Evolutionary conservation across 2,113 vertebrate species (phyloP).

Genomic region (Bombycilla garrulus): DNA sequence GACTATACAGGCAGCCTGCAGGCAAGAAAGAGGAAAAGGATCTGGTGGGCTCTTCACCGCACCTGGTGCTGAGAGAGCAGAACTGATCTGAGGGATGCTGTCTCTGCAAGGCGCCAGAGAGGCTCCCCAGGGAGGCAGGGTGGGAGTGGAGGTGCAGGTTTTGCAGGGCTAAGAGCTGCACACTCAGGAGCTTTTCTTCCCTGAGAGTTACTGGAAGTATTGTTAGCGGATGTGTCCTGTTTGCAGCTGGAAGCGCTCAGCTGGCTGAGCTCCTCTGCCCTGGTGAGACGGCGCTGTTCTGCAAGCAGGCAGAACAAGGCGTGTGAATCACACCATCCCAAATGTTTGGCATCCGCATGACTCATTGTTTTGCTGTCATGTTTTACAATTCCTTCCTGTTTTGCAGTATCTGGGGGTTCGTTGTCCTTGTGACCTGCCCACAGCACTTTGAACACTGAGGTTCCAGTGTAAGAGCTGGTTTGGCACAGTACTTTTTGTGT

Average conservation of each 20-base stretch:
- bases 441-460: background rate
- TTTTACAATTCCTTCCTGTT: slow-evolving; percentile 62
- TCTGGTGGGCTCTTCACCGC: background rate
- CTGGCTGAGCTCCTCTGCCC: background rate
- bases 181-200: background rate
- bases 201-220: background rate
- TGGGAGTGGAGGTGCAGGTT: accelerated
- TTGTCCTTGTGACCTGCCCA: slow-evolving; percentile 1
- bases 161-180: background rate
- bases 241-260: background rate
- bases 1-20: background rate
- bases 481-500: background rate
- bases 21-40: background rate
- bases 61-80: background rate
- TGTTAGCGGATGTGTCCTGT: background rate
- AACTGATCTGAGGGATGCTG: background rate
- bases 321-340: slow-evolving; percentile 38
- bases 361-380: slow-evolving; percentile 41
- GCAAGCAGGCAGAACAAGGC: background rate
- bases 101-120: background rate
- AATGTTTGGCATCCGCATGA: background rate
- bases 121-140: background rate
- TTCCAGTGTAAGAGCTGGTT: background rate
- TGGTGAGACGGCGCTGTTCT: background rate
- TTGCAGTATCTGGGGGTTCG: background rate